Conservation (phyloP, 2,113 vertebrate genomes). For the Sapayoa aenigma region DNA sequence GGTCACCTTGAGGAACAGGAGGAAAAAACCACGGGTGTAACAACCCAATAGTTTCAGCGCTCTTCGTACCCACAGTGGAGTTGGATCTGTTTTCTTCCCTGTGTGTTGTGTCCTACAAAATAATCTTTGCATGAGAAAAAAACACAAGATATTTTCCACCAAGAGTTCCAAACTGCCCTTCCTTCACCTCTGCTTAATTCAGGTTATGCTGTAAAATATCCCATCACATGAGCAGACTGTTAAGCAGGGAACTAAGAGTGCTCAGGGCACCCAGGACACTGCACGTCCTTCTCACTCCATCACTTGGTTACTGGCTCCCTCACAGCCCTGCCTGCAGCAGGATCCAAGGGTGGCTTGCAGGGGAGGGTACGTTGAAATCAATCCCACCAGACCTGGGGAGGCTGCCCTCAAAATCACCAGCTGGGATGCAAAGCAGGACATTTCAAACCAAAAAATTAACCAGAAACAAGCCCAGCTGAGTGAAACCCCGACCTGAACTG, state of each 20-base stretch:
- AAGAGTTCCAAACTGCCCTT: background rate
- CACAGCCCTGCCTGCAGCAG: background rate
- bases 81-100: background rate
- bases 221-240: background rate
- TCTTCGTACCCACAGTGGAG: background rate
- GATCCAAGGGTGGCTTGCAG: background rate
- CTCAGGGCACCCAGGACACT: background rate
- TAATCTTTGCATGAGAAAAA: background rate
- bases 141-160: background rate
- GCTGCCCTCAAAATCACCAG: background rate
- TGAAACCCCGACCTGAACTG: background rate
- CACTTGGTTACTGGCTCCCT: background rate
- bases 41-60: background rate
- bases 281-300: background rate
- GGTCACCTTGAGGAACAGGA: background rate
- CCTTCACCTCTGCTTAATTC: background rate
- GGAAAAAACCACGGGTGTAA: background rate
- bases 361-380: background rate
- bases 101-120: background rate
- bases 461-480: background rate
- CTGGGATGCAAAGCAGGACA: background rate
- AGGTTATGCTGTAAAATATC: background rate
- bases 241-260: background rate
- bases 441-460: background rate
- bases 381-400: fast-evolving